These are phyloP conservation scores for Panopea generosa DNA, from an alignment of 2,888 invertebrate genomes.

Conservation along the genomic window DNA sequence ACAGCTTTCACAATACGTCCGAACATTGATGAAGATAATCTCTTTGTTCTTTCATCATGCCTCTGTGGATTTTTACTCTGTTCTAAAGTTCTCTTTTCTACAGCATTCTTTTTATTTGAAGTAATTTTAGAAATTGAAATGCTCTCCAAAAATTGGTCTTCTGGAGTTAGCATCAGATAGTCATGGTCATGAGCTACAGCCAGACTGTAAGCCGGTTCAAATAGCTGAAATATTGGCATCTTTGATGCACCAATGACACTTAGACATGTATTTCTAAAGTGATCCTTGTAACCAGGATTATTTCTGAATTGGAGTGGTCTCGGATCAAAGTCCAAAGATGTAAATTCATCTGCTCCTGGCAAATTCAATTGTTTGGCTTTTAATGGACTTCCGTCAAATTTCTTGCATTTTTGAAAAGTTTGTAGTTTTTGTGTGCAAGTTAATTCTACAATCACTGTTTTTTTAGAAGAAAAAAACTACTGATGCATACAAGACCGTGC, in stretches of 20 bases:
- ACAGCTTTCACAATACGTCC: constrained; percentile 13
- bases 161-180: constrained; percentile 17
- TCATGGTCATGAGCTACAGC: constrained; percentile 56
- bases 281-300: constrained; percentile 19
- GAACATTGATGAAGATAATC: constrained; percentile 53
- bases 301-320: too few relatives aligned
- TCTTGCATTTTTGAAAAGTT: constrained; percentile 46
- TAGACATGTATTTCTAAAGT: constrained; percentile 50
- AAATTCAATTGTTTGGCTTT: constrained; percentile 32
- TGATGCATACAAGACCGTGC: constrained; percentile 42
- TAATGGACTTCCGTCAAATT: constrained; percentile 32
- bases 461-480: background rate
- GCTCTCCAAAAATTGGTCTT: constrained; percentile 44
- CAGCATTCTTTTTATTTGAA: constrained; percentile 11
- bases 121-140: constrained; percentile 30
- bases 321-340: constrained; percentile 45
- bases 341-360: constrained; percentile 32
- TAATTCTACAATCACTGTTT: constrained; percentile 31
- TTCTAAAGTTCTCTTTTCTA: constrained; percentile 35
- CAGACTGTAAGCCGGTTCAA: constrained; percentile 48
- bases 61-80: constrained; percentile 44
- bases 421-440: constrained; percentile 58
- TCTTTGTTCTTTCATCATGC: constrained; percentile 48
- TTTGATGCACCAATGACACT: constrained; percentile 1
- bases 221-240: constrained; percentile 57